Percentiles rank a stretch among this genome's conserved stretches.
Evolutionary conservation across 2,113 vertebrate genomes (phyloP).

Genomic region (Nesoenas mayeri): DNA sequence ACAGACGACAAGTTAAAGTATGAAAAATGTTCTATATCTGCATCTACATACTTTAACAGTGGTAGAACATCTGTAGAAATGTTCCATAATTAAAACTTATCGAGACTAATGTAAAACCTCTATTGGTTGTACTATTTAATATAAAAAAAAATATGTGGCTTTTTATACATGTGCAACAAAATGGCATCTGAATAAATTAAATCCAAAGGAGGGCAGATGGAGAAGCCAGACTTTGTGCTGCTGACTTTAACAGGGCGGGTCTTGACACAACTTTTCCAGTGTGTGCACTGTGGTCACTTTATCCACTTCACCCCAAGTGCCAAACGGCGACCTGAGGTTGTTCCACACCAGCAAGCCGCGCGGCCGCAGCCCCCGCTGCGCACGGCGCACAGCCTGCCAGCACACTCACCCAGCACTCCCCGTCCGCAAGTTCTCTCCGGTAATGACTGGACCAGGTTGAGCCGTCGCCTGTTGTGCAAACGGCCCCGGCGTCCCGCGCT

Average conservation of each 20-base stretch:
- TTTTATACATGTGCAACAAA: background rate
- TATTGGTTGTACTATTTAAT: background rate
- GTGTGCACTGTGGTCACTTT: background rate
- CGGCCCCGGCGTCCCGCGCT: background rate
- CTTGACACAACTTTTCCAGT: background rate
- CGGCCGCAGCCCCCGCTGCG: background rate
- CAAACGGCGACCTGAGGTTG: background rate
- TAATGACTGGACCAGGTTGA: background rate
- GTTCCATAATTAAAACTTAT: background rate
- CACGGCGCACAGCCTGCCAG: background rate
- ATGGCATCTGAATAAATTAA: background rate
- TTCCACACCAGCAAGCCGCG: background rate
- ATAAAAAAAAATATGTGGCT: background rate
- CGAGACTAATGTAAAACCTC: background rate
- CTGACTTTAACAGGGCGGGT: background rate
- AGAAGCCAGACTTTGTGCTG: background rate
- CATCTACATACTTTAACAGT: background rate
- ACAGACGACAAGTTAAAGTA: background rate
- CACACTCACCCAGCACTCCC: background rate
- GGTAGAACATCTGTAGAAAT: background rate
- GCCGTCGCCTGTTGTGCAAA: background rate
- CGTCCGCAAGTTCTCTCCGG: background rate
- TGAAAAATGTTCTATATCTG: background rate
- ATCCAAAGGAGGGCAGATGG: background rate
- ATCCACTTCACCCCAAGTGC: background rate